phyloP scores from a whole-genome alignment of 2,888 invertebrate species.

The Parapristionchus giblindavisi region DNA sequence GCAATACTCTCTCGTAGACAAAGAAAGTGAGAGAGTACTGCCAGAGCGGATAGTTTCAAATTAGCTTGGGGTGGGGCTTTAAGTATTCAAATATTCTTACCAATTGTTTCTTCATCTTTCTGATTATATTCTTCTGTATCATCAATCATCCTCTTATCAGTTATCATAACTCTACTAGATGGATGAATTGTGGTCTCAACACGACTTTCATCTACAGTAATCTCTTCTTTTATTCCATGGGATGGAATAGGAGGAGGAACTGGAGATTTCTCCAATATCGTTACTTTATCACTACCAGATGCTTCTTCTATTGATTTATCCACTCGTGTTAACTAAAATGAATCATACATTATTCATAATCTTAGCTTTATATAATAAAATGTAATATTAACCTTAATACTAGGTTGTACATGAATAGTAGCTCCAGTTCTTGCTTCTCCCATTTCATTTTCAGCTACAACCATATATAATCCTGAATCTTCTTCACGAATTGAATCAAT shows the following conservation, averaged over 20 bases:
- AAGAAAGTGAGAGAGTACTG: too few species aligned
- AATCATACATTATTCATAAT: not conserved
- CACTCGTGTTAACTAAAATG: slow-evolving; percentile 6
- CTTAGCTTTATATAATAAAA: not conserved
- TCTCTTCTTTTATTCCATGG: not conserved
- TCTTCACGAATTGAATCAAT: slow-evolving; percentile 52
- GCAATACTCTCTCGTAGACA: too few species aligned
- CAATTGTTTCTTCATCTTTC: slow-evolving; percentile 7
- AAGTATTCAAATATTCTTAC: slow-evolving; percentile 12
- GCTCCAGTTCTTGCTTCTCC: slow-evolving; percentile 88
- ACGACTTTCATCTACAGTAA: slow-evolving; percentile 8
- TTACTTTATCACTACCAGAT: slow-evolving; percentile 4
- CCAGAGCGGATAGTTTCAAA: too few species aligned
- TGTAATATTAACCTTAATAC: not conserved
- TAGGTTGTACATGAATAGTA: slow-evolving; percentile 76
- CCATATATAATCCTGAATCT: slow-evolving; percentile 80
- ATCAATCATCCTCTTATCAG: slow-evolving; percentile 1
- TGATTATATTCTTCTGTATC: slow-evolving; percentile 17
- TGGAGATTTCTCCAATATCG: slow-evolving; percentile 9
- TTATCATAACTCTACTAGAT: slow-evolving; percentile 8
- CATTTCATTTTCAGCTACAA: slow-evolving; percentile 87
- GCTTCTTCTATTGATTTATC: slow-evolving; percentile 20
- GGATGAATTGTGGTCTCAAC: not conserved
- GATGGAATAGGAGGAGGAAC: not conserved
- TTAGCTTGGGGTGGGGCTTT: too few species aligned